A percentile compares a stretch with the other conserved stretches of the same genome.
Conservation (phyloP, 2,888 invertebrate genomes). For the Caenorhabditis sp. region DNA sequence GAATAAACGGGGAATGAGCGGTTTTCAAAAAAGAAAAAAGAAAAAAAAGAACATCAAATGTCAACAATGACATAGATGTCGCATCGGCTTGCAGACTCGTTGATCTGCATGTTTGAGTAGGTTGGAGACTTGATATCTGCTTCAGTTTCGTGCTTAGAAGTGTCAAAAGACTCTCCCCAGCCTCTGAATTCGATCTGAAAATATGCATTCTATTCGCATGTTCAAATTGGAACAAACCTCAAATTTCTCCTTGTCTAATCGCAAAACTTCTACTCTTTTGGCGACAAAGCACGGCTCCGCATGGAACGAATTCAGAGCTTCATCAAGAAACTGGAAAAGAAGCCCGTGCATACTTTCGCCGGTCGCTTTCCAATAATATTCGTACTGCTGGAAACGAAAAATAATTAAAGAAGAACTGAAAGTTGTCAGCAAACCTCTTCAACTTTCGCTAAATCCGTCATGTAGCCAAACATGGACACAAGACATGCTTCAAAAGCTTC, state of each 20-base stretch:
- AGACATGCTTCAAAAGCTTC: conserved; percentile 86
- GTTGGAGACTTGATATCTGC: conserved; percentile 99
- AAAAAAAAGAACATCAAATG: conserved; percentile 86
- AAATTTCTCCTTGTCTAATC: conserved; percentile 55
- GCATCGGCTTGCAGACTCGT: conserved; percentile 80
- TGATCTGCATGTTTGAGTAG: conserved; percentile 97
- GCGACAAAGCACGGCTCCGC: conserved; percentile 86
- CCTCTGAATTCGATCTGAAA: conserved; percentile 69
- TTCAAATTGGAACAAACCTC: conserved; percentile 16
- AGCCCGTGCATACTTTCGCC: conserved; percentile 93
- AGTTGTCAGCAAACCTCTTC: conserved; percentile 88
- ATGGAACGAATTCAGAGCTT: conserved; percentile 91
- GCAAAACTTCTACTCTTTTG: conserved; percentile 74
- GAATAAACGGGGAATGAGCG: conserved; percentile 87
- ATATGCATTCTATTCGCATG: not conserved
- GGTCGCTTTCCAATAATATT: conserved; percentile 91
- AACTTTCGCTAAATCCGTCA: conserved; percentile 87
- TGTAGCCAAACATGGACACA: conserved; percentile 97
- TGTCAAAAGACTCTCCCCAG: conserved; percentile 92
- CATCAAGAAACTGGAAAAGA: conserved; percentile 94
- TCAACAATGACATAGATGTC: conserved; percentile 98
- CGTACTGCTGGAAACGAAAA: conserved; percentile 85
- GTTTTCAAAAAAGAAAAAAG: not conserved
- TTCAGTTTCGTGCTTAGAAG: conserved; percentile 91
- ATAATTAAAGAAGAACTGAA: not conserved